Evolutionary conservation across 2,113 vertebrate genomes (phyloP).

Genomic region (Andinoacara biseriatus): DNA sequence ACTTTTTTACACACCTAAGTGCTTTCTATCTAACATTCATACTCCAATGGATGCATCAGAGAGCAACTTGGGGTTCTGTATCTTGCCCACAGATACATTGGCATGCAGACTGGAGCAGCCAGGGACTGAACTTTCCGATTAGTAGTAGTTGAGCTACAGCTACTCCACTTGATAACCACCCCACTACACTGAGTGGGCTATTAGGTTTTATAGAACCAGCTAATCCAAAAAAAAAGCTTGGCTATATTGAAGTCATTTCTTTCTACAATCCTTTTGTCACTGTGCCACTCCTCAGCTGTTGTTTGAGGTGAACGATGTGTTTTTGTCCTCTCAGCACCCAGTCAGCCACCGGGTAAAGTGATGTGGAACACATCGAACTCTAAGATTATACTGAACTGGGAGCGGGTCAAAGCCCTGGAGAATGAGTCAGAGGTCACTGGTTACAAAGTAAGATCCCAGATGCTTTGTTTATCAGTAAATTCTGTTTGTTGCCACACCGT

Average conservation of each 20-base stretch:
- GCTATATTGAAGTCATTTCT: background rate
- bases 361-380: constrained; percentile 96
- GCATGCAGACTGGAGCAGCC: too few relatives aligned
- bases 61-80: too few relatives aligned
- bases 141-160: too few relatives aligned
- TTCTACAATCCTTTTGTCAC: background rate
- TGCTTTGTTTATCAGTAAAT: background rate
- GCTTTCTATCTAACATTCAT: too few relatives aligned
- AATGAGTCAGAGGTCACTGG: constrained; percentile 98
- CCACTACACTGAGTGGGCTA: background rate
- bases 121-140: too few relatives aligned
- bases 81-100: too few relatives aligned
- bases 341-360: constrained; percentile 93
- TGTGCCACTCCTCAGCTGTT: background rate
- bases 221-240: background rate
- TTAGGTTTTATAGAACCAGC: background rate
- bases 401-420: constrained; percentile 95
- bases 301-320: constrained; percentile 15
- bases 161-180: too few relatives aligned
- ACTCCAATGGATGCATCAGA: too few relatives aligned
- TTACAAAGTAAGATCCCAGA: constrained; percentile 88
- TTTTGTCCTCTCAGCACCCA: constrained; percentile 84
- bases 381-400: constrained; percentile 98
- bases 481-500: background rate
- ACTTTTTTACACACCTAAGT: too few relatives aligned